Evolutionary conservation across 2,888 invertebrate species (phyloP), one percentile per base, ranked within the genome.

Genomic region (Ophioninae sp.): DNA sequence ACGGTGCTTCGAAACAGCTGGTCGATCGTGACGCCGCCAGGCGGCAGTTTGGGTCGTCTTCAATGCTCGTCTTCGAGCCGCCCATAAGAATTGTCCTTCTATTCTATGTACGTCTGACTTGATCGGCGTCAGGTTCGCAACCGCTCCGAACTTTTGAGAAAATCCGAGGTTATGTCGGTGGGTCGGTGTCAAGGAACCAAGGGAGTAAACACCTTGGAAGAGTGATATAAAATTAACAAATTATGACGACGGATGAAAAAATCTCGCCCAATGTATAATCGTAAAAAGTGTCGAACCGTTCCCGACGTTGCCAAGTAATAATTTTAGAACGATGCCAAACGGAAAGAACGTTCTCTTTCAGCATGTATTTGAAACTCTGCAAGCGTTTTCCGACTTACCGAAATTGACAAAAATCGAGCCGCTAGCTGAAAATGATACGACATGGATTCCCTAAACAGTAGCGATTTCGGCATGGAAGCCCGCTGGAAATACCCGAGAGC

Each of bases 401-500:
- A 73, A 13, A 51, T 51, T 44, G 5, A 44, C 13, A 10, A 37
- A 58, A 63, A 22, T 8, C 9, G 41, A 58, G 30, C 3, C 30
- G 30, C 30, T 3, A 30, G 30, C 30, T 30, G 30, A 30, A 30
- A 30, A 30, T n/a, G n/a, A 69, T 2, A 30, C 3, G 30, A 30
- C 3, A 2, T 30, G 2, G 30, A 30, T 30, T 1, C 30, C 30
- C 30, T 1, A 30, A 30, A 30, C 30, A 30, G 30, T 30, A 30
- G 30, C 30, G 63, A 51, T 75, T 39, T 68, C 63, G 85, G 85
- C 72, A 93, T 93, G 92, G 89, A 91, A 86, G 82, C 86, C 73
- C 74, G 86, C 73, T 89, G 90, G 87, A 91, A 88, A 64, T 89
- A 88, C 71, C 82, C 91, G 64, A 90, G 89, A 82, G 88, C 92